These are phyloP conservation scores for Brienomyrus brachyistius DNA, from an alignment of 2,113 vertebrate genomes.

Conservation along the genomic window DNA sequence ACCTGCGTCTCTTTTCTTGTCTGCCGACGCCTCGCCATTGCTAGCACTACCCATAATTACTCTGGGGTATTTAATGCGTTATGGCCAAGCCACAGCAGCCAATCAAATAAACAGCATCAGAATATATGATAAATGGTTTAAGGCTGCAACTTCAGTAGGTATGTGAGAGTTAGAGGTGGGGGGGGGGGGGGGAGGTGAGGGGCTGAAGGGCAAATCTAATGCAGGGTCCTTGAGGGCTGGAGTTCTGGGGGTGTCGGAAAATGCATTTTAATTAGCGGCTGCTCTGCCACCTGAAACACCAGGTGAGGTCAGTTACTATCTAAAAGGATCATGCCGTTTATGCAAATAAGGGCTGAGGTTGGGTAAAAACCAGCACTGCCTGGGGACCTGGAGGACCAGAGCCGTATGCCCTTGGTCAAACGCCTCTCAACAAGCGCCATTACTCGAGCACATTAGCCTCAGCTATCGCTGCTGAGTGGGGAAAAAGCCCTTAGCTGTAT, in stretches of 20 bases:
- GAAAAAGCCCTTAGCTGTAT: not conserved
- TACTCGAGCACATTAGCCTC: not conserved
- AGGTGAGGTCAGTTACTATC: not conserved
- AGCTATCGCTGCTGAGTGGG: not conserved
- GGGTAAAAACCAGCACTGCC: not conserved
- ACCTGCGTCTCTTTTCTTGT: not conserved
- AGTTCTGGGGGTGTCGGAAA: not conserved
- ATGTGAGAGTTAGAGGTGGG: not conserved
- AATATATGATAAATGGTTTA: not conserved
- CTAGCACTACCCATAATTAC: not conserved
- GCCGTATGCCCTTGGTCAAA: not conserved
- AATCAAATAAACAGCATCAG: not conserved
- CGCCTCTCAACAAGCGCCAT: not conserved
- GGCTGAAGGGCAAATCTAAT: not conserved
- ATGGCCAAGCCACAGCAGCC: not conserved
- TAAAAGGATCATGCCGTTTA: not conserved
- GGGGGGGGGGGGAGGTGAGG: not conserved
- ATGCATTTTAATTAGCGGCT: not conserved
- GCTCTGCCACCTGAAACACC: not conserved
- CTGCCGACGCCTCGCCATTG: not conserved
- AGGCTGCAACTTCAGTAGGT: not conserved
- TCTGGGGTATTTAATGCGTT: not conserved
- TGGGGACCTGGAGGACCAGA: not conserved
- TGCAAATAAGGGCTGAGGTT: not conserved
- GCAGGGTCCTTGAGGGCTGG: not conserved